Base-by-base conservation (phyloP, 2,888 invertebrate genomes). In the Calameuta filiformis region DNA sequence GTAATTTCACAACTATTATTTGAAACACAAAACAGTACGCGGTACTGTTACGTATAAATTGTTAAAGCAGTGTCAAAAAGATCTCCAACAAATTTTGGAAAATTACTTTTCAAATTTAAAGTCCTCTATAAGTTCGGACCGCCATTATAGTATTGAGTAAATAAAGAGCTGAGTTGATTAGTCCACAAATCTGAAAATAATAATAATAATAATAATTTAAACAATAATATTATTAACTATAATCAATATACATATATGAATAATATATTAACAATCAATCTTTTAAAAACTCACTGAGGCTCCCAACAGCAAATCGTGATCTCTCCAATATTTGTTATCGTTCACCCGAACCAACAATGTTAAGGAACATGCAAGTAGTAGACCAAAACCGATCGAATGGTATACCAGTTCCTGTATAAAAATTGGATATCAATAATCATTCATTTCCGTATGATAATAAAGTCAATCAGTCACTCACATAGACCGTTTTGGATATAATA, bases 401-500 rank as follows among this genome's bases (percentile, higher is more conserved):
- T 96, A 97, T 81, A 97, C 93, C 77, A 97, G 93, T 93, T 97
- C 97, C 97, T 97, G 92, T 73, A 94, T 93, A 80, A 76, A 74
- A 56, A 23, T 23, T 56, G 0, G 0, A 23, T 23, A 56, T 56
- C 0, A 15, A 23, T 56, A 56, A 23, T 40, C 4, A 40, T 23
- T 56, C 0, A 23, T 1, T 23, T 56, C 1, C 6, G 2, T 23
- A 2, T 56, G 0, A 56, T 6, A 56, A 23, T 56, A 56, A 56
- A 56, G 23, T 56, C 56, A 56, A 56, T 56, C 75, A 73, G 11
- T 76, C 89, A 95, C 96, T 95, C 92, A 96, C 96, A 86, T 94
- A 95, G 82, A 95, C 93, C 1, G 96, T 97, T 92, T 97, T 97
- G 1, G 96, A 94, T 86, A 97, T 94, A 84, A 97, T 95, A 56